phyloP scores from a whole-genome alignment of 2,113 vertebrate species.

The Drymodes brunneopygia region DNA sequence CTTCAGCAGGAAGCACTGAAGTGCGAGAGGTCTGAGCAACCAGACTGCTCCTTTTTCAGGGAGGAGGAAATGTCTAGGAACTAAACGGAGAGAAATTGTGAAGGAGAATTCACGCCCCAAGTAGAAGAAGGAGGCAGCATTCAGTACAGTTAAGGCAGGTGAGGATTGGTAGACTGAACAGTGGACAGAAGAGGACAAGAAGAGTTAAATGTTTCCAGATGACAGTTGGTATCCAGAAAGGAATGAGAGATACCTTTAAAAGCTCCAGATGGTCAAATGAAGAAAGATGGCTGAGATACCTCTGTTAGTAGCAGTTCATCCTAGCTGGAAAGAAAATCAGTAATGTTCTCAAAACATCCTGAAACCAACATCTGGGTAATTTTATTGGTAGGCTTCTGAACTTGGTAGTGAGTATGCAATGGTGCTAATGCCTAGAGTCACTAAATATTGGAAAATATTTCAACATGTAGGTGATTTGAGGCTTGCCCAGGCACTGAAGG shows the following conservation, averaged over 20 bases:
- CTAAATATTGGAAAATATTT: background rate
- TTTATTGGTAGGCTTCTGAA: background rate
- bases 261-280: background rate
- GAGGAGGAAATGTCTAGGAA: background rate
- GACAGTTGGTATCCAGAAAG: background rate
- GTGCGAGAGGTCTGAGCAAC: background rate
- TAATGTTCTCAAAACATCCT: background rate
- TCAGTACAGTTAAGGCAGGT: background rate
- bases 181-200: background rate
- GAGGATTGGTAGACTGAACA: background rate
- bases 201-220: background rate
- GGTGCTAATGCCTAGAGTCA: background rate
- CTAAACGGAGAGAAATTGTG: background rate
- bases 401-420: background rate
- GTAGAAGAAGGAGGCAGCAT: background rate
- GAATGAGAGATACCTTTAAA: background rate
- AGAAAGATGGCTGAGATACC: background rate
- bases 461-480: background rate
- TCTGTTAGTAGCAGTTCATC: background rate
- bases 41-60: background rate
- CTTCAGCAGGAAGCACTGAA: background rate
- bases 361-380: background rate
- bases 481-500: background rate
- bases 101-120: background rate
- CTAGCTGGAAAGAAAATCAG: background rate